Conservation (phyloP, 2,113 vertebrate genomes). For the Otocyon megalotis region DNA sequence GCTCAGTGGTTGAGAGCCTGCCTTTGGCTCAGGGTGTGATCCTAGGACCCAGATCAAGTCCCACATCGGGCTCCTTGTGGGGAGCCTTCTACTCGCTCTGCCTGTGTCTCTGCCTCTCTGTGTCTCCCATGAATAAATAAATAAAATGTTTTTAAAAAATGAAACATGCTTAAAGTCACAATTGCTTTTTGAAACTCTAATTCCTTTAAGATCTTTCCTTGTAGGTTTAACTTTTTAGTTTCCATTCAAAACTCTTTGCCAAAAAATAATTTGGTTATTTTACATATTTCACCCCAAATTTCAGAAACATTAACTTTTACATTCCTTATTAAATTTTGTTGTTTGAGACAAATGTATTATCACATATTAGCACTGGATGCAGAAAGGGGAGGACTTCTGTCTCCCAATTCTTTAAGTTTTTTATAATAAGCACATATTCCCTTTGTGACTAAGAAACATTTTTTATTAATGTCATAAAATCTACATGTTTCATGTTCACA, state of each 20-base stretch:
- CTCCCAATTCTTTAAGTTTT: not conserved
- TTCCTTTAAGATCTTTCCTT: slow-evolving; percentile 1
- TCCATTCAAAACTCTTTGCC: slow-evolving; percentile 22
- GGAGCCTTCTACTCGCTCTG: too few relatives aligned
- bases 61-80: too few relatives aligned
- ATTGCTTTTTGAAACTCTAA: slow-evolving; percentile 7
- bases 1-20: too few relatives aligned
- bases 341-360: not conserved
- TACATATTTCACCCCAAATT: not conserved
- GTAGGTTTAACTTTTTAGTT: slow-evolving; percentile 5
- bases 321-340: not conserved
- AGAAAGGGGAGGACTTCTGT: not conserved
- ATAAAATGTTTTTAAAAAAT: not conserved
- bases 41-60: too few relatives aligned
- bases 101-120: too few relatives aligned
- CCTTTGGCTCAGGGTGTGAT: too few relatives aligned
- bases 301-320: slow-evolving; percentile 9
- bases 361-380: not conserved
- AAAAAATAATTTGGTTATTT: slow-evolving; percentile 3
- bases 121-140: too few relatives aligned
- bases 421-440: not conserved
- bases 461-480: not conserved
- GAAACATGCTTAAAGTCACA: not conserved
- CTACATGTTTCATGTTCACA: not conserved
- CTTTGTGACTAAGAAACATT: not conserved